Percentiles rank a stretch among this genome's conserved stretches.
Evolutionary conservation across 2,888 invertebrate genomes (phyloP).

Genomic region (Anoplius nigerrimus): DNA sequence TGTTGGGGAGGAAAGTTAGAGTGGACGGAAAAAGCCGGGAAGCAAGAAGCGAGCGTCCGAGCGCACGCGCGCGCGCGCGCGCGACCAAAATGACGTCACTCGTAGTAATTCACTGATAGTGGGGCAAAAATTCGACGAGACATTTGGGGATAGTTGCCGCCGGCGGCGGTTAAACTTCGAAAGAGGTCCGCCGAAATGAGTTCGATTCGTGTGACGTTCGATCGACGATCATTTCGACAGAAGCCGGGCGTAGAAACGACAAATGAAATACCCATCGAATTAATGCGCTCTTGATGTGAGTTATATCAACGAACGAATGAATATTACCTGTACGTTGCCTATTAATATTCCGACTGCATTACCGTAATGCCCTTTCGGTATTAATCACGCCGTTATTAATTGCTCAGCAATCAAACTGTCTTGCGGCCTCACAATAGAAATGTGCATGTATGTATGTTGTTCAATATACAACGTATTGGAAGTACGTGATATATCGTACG

Average conservation of each 20-base stretch:
- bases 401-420: neutral
- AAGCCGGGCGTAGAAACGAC: slow-evolving; percentile 8
- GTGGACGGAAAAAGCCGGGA: too few relatives aligned
- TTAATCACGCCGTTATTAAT: neutral
- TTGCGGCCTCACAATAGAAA: neutral
- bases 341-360: slow-evolving; percentile 15
- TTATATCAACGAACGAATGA: slow-evolving; percentile 20
- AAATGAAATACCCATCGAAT: slow-evolving; percentile 20
- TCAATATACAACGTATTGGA: too few relatives aligned
- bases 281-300: slow-evolving; percentile 20
- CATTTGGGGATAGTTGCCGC: too few relatives aligned
- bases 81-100: too few relatives aligned
- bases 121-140: too few relatives aligned
- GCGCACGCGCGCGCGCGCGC: too few relatives aligned
- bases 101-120: too few relatives aligned
- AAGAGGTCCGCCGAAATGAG: neutral
- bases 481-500: too few relatives aligned
- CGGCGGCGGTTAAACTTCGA: neutral
- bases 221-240: neutral
- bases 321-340: slow-evolving; percentile 9
- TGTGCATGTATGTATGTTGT: too few relatives aligned
- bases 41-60: too few relatives aligned
- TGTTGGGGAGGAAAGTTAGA: too few relatives aligned
- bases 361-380: slow-evolving; percentile 5
- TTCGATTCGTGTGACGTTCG: slow-evolving; percentile 1